phyloP scores from a whole-genome alignment of 2,888 invertebrate genomes.

The Leucania comma region DNA sequence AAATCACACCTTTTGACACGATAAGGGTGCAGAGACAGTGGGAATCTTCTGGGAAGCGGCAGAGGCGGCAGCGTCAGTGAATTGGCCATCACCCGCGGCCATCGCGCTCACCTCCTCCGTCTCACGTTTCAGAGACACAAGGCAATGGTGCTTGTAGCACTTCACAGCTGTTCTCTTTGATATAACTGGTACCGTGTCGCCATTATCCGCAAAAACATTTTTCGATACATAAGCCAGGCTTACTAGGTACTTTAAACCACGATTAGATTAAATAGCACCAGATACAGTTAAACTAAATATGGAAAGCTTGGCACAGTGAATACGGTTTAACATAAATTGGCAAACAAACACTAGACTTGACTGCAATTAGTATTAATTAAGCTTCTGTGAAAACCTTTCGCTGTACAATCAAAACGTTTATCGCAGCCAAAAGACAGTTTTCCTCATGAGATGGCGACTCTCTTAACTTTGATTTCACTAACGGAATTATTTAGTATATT shows the following conservation, averaged over 20 bases:
- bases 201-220: slow-evolving; percentile 23
- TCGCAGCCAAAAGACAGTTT: slow-evolving; percentile 37
- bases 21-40: slow-evolving; percentile 84
- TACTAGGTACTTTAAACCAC: neutral
- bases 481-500: slow-evolving; percentile 10
- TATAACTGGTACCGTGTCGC: slow-evolving; percentile 32
- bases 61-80: slow-evolving; percentile 85
- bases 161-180: slow-evolving; percentile 62
- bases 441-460: neutral
- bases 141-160: slow-evolving; percentile 64
- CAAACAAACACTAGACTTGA: slow-evolving; percentile 20
- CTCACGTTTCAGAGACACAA: slow-evolving; percentile 66
- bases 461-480: slow-evolving; percentile 6
- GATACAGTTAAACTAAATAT: slow-evolving; percentile 5
- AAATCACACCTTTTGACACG: slow-evolving; percentile 82
- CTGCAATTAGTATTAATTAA: slow-evolving; percentile 14
- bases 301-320: slow-evolving; percentile 38
- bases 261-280: neutral
- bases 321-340: slow-evolving; percentile 14
- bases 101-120: slow-evolving; percentile 77
- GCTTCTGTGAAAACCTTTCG: slow-evolving; percentile 15
- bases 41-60: slow-evolving; percentile 82
- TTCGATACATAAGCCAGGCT: slow-evolving; percentile 40
- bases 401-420: slow-evolving; percentile 23
- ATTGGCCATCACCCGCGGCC: slow-evolving; percentile 87